Conservation (phyloP, 2,888 invertebrate species). For the Tubulanus polymorphus region DNA sequence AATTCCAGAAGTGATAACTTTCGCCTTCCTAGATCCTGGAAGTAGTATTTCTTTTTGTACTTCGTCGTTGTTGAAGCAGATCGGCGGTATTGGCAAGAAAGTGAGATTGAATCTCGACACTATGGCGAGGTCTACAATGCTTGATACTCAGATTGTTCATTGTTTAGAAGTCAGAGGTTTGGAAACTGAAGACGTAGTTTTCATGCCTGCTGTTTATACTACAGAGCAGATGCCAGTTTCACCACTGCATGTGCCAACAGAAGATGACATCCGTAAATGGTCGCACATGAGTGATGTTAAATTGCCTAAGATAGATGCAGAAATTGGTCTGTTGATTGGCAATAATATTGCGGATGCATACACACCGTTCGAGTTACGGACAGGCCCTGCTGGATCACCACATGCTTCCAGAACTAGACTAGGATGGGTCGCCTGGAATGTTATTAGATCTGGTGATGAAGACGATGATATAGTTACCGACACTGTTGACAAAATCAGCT, state of each 20-base stretch:
- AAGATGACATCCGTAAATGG: not conserved
- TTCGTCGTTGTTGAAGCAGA: not conserved
- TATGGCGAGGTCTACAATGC: not conserved
- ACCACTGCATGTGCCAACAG: not conserved
- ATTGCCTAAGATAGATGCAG: not conserved
- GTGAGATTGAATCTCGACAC: slow-evolving; percentile 5
- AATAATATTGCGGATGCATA: slow-evolving; percentile 1
- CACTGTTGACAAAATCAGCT: too few species aligned
- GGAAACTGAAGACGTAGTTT: not conserved
- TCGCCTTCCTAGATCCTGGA: slow-evolving; percentile 10
- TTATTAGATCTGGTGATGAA: not conserved
- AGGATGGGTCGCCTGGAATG: slow-evolving; percentile 6
- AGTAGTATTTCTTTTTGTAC: slow-evolving; percentile 12
- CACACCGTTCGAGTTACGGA: not conserved
- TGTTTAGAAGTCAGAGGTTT: slow-evolving; percentile 3
- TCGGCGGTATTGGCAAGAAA: not conserved
- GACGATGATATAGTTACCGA: too few species aligned
- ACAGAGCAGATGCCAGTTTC: not conserved
- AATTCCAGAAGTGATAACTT: not conserved
- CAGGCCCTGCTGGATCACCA: slow-evolving; percentile 1
- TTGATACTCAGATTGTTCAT: not conserved
- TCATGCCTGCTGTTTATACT: not conserved
- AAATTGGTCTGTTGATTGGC: slow-evolving; percentile 1
- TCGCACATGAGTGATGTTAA: not conserved
- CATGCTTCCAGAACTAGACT: slow-evolving; percentile 3